Evolutionary conservation across 2,888 invertebrate genomes (phyloP).

Genomic region (Ferdinandea cuprea): DNA sequence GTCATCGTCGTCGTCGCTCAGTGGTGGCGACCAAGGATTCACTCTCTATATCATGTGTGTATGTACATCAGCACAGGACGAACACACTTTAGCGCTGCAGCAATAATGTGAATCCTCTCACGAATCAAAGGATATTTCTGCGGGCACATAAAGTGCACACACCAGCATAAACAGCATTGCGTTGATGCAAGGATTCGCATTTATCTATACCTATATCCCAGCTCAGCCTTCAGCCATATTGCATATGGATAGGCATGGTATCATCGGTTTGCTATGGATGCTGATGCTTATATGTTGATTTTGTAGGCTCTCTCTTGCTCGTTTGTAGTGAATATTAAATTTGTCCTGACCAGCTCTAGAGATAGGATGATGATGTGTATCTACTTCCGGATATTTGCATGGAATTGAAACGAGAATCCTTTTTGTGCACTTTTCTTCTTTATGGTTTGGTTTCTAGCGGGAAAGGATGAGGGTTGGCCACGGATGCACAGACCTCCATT

Average conservation of each 20-base stretch:
- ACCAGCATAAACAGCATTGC: constrained; percentile 44
- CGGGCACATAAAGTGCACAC: constrained; percentile 73
- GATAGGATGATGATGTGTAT: constrained; percentile 59
- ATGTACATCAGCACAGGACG: background rate
- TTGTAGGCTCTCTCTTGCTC: constrained; percentile 44
- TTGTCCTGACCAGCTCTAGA: constrained; percentile 55
- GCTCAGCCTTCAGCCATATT: background rate
- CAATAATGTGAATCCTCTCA: constrained; percentile 72
- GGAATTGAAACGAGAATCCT: constrained; percentile 56
- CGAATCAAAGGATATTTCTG: constrained; percentile 75
- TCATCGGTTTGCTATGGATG: no score
- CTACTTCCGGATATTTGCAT: constrained; percentile 71
- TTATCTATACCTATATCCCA: no score
- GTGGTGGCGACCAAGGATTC: constrained; percentile 8
- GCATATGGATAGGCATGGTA: background rate
- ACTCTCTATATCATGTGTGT: constrained; percentile 45
- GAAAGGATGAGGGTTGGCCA: background rate
- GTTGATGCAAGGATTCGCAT: constrained; percentile 52
- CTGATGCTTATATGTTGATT: constrained; percentile 35
- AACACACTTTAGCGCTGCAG: constrained; percentile 55
- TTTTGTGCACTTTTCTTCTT: constrained; percentile 56
- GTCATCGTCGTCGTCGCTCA: no score
- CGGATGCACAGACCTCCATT: constrained; percentile 40
- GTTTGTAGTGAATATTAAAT: constrained; percentile 70
- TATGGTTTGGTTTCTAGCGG: constrained; percentile 27